A percentile compares a stretch with the other conserved stretches of the same genome.
These are phyloP conservation scores for Gymnothorax reevesii DNA, from an alignment of 2,797 vertebrate species.

Conservation along the genomic window DNA sequence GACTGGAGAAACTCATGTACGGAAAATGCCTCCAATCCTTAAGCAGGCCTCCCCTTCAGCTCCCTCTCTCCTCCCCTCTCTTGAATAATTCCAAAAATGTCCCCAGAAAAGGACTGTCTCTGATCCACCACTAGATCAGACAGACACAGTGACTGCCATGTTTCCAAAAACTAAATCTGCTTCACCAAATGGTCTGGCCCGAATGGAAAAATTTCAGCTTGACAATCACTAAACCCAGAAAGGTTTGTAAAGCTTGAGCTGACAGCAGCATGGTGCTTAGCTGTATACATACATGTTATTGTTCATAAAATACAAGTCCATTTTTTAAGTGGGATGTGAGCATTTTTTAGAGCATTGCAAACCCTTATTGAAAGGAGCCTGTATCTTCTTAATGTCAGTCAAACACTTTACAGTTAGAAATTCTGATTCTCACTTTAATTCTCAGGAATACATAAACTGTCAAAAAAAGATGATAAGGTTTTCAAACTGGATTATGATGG, in stretches of 20 bases:
- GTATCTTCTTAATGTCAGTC: conserved; percentile 32
- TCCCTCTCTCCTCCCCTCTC: conserved; percentile 18
- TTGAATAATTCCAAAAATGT: conserved; percentile 63
- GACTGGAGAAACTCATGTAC: conserved; percentile 28
- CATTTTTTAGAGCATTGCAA: conserved; percentile 72
- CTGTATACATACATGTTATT: conserved; percentile 82
- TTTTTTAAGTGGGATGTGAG: conserved; percentile 72
- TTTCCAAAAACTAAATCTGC: conserved; percentile 63
- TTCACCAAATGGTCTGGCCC: conserved; percentile 63
- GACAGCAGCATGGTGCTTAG: conserved; percentile 72
- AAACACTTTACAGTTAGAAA: no score
- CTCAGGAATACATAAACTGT: no score
- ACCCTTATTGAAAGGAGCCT: conserved; percentile 57
- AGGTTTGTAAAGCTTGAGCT: conserved; percentile 79
- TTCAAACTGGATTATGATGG: no score
- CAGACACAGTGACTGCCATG: conserved; percentile 52
- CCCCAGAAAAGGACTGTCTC: conserved; percentile 63
- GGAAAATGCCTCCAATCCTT: conserved; percentile 1
- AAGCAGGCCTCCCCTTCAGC: conserved; percentile 31
- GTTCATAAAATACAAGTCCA: conserved; percentile 80
- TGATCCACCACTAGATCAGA: conserved; percentile 62
- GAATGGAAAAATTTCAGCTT: conserved; percentile 49
- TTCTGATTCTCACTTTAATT: no score
- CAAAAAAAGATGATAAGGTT: no score
- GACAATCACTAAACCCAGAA: conserved; percentile 71